Conservation (phyloP, 2,888 invertebrate species). For the Apamea crenata region DNA sequence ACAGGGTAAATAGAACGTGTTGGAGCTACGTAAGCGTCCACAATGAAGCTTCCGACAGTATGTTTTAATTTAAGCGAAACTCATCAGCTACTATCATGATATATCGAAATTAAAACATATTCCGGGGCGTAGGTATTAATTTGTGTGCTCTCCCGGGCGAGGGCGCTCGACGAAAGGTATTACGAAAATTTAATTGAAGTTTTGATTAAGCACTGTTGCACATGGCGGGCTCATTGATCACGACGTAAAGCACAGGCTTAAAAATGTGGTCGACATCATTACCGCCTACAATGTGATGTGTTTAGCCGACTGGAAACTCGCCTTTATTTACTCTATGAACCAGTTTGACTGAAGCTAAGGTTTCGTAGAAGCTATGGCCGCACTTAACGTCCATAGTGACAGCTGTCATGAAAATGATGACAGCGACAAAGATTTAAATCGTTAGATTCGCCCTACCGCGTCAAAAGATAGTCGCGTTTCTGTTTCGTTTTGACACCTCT, state of each 20-base stretch:
- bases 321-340: constrained; percentile 53
- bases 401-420: neutral
- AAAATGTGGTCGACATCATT: constrained; percentile 63
- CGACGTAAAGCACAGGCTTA: constrained; percentile 61
- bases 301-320: constrained; percentile 19
- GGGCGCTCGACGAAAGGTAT: constrained; percentile 83
- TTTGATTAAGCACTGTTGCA: constrained; percentile 87
- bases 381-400: neutral
- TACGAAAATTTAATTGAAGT: constrained; percentile 88
- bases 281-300: constrained; percentile 33
- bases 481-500: neutral
- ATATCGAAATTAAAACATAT: constrained; percentile 82
- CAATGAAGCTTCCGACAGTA: constrained; percentile 40
- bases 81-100: constrained; percentile 70
- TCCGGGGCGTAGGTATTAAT: constrained; percentile 80
- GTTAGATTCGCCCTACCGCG: neutral
- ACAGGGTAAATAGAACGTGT: constrained; percentile 27
- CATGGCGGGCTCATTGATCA: constrained; percentile 73
- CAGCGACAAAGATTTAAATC: neutral
- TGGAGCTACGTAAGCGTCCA: constrained; percentile 35
- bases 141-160: constrained; percentile 79
- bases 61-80: constrained; percentile 70
- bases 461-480: neutral
- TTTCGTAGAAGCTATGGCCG: neutral
- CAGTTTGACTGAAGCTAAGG: constrained; percentile 44